Base-by-base conservation (phyloP, 2,888 invertebrate genomes). In the Athrips mouffetella region DNA sequence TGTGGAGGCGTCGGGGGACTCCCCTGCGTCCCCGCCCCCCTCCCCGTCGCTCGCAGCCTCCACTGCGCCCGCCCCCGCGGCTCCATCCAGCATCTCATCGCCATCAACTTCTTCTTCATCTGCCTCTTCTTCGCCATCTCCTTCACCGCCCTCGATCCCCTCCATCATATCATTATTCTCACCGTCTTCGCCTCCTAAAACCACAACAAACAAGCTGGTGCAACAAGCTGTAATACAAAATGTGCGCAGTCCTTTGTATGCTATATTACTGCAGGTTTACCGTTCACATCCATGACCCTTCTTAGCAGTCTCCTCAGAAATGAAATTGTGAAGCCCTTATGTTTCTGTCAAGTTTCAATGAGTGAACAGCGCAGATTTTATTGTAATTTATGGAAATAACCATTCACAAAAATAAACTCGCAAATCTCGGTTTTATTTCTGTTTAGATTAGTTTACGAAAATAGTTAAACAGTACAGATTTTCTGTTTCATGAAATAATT, bases 221-320 rank as follows among this genome's bases (percentile, higher is more conserved):
- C n/a, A n/a, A 8, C n/a, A 2, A 7, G 31, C 11, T 15, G 31
- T 7, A n/a, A 11, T 1, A 2, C 20, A 11, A 37, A 37, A 37
- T 20, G 20, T 37, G 37, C 37, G 37, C 20, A 37, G 37, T 37
- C 20, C 20, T n/a, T 37, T n/a, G 18, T 37, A 20, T 37, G 18
- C 7, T 4, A 27, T 5, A 27, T 2, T 27, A 10, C 2, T n/a
- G 4, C 8, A 5, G 2, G 62, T 65, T 60, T 46, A 79, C 80
- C 68, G 42, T 68, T 67, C 10, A 67, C 67, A 45, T 78, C 72
- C 76, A 80, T 75, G 16, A 73, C 63, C 25, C 63, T 62, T 27
- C 64, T 54, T 16, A 72, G 51, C 15, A 73, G 42, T 53, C 63
- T 57, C 39, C 64, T 53, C 41, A 75, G 11, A 13, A 66, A 57